A percentile compares a stretch with the other conserved stretches of the same genome.
These are phyloP conservation scores for Cololabis saira DNA, from an alignment of 2,113 vertebrate species.

Conservation along the genomic window DNA sequence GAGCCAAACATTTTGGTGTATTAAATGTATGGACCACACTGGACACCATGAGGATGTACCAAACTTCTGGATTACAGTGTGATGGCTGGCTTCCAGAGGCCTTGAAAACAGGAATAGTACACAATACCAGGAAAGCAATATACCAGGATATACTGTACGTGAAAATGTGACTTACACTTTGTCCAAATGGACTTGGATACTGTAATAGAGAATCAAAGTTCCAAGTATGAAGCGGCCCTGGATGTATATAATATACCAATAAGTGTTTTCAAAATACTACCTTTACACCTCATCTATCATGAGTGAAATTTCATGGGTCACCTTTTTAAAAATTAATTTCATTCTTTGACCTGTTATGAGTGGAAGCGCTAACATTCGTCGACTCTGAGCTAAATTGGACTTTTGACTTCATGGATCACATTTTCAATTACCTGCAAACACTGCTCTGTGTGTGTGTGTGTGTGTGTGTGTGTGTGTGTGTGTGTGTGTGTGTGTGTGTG, in stretches of 20 bases:
- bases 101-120: too few relatives aligned
- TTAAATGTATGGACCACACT: too few relatives aligned
- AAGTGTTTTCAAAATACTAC: slow-evolving; percentile 94
- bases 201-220: slow-evolving; percentile 8
- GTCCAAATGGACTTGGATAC: too few relatives aligned
- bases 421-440: slow-evolving; percentile 91
- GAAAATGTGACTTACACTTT: too few relatives aligned
- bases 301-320: slow-evolving; percentile 89
- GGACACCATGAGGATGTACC: too few relatives aligned
- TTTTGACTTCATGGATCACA: slow-evolving; percentile 84
- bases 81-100: too few relatives aligned
- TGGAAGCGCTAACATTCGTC: slow-evolving; percentile 82
- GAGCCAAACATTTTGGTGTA: too few relatives aligned
- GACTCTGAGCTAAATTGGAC: slow-evolving; percentile 88
- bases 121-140: too few relatives aligned
- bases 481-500: background rate
- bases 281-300: slow-evolving; percentile 92
- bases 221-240: slow-evolving; percentile 6
- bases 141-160: too few relatives aligned
- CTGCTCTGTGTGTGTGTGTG: slow-evolving; percentile 48
- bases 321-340: slow-evolving; percentile 93
- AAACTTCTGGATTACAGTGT: too few relatives aligned
- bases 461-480: too few relatives aligned
- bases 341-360: slow-evolving; percentile 90
- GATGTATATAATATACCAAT: slow-evolving; percentile 27